Percentiles rank a stretch among this genome's conserved stretches.
phyloP scores from a whole-genome alignment of 2,797 vertebrate genomes.

The Eleutherodactylus coqui region DNA sequence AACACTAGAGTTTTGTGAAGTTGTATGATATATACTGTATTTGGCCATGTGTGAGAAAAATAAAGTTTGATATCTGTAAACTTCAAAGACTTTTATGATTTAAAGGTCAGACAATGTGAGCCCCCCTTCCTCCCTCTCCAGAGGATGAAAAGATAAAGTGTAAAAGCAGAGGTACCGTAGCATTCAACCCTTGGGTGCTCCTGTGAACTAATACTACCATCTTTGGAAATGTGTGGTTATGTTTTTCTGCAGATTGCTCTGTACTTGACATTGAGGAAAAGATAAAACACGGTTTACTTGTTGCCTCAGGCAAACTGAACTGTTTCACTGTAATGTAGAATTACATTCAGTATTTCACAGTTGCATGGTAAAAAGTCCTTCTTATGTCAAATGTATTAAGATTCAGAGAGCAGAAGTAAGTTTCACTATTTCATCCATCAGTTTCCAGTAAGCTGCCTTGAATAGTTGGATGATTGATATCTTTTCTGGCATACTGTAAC shows the following conservation, averaged over 20 bases:
- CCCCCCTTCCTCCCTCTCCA: neutral
- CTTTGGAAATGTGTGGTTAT: conserved; percentile 50
- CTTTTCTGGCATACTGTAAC: neutral
- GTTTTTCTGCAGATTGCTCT: conserved; percentile 58
- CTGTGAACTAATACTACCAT: conserved; percentile 44
- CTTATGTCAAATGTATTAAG: conserved; percentile 27
- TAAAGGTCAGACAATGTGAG: conserved; percentile 49
- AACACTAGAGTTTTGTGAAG: neutral
- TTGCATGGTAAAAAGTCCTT: conserved; percentile 40
- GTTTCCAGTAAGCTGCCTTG: neutral
- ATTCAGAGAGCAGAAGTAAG: conserved; percentile 23
- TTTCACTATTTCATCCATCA: conserved; percentile 5
- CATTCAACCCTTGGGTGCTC: conserved; percentile 57
- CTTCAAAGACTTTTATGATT: conserved; percentile 47
- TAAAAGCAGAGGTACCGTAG: conserved; percentile 36
- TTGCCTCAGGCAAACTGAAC: conserved; percentile 45
- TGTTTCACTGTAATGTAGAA: conserved; percentile 51
- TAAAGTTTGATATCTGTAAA: conserved; percentile 25
- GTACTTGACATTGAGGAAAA: conserved; percentile 61
- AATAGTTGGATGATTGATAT: neutral
- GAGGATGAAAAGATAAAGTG: conserved; percentile 23
- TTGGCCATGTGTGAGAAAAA: neutral
- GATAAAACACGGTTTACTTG: conserved; percentile 60
- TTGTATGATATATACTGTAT: neutral
- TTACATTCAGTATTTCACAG: conserved; percentile 50